Base-by-base conservation (phyloP, 2,797 vertebrate genomes). In the Chelonia mydas region DNA sequence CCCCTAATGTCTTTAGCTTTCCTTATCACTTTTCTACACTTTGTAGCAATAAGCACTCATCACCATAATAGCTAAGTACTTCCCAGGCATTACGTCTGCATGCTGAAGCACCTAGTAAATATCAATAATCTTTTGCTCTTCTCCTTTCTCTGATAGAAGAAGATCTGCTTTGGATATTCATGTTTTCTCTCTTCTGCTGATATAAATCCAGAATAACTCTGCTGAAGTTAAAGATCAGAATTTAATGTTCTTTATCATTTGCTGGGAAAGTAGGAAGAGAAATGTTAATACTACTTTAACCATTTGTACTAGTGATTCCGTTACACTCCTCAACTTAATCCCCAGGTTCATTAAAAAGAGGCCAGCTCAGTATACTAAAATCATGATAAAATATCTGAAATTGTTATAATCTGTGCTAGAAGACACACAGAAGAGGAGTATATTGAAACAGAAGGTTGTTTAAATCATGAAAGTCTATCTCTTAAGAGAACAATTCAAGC, bases 161-260 rank as follows among this genome's bases (percentile, higher is more conserved):
- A 2, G 6, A 23, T 4, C 23, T 11, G 0, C 86, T 86, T 81
- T 65, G 15, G 1, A 1, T 4, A 78, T n/a, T 6, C 0, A 59
- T 28, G 57, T 2, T 37, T 86, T 89, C 5, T 80, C 2, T 33
- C 11, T 3, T 80, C 3, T 28, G 1, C 54, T 54, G 21, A 3
- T 11, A 1, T 74, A 47, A 72, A 1, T 88, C 74, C 27, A 84
- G 57, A 92, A 47, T 5, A 11, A 47, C 12, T 81, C 27, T 16
- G 8, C 1, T 50, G 53, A 83, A 87, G 57, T 54, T 31, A 6
- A 53, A 80, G 16, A 65, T 47, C 61, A 23, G 7, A 61, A 49
- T n/a, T 93, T 19, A 91, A 4, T 0, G 31, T 68, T 78, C 19
- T 9, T 78, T 81, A 4, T 78, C 17, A 86, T 31, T 89, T 88